A percentile compares a stretch with the other conserved stretches of the same genome.
Evolutionary conservation across 1,140 invertebrate species (phyloP).

Genomic region (Argopecten irradians): DNA sequence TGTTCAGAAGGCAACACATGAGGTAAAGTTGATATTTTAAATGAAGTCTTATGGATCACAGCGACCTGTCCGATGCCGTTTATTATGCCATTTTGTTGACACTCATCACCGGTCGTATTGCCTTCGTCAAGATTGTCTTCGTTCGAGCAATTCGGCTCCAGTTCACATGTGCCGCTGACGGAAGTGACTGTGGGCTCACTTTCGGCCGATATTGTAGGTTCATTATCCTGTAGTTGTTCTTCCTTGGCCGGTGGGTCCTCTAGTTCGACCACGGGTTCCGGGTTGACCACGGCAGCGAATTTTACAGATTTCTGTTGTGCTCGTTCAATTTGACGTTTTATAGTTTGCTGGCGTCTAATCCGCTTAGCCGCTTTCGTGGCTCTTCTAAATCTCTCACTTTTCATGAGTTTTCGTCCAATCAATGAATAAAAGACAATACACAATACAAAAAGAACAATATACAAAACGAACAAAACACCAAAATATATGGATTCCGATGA

Average conservation of each 20-base stretch:
- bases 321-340: not conserved
- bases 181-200: not conserved
- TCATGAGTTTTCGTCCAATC: not conserved
- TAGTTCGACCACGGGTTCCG: not conserved
- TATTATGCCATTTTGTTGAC: not conserved
- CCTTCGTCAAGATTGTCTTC: not conserved
- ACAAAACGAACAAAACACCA: not conserved
- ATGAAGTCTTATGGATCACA: not conserved
- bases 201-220: not conserved
- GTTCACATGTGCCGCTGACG: not conserved
- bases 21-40: not conserved
- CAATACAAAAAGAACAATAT: not conserved
- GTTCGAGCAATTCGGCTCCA: not conserved
- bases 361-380: not conserved
- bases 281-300: not conserved
- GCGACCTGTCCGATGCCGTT: not conserved
- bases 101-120: not conserved
- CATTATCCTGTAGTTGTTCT: not conserved
- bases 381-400: not conserved
- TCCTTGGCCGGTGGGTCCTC: not conserved
- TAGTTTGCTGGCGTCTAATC: not conserved
- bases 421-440: not conserved
- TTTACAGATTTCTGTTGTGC: not conserved
- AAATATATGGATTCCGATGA: not conserved
- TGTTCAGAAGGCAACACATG: not conserved